Base-by-base conservation (phyloP, 2,888 invertebrate genomes). In the Ditula angustiorana region DNA sequence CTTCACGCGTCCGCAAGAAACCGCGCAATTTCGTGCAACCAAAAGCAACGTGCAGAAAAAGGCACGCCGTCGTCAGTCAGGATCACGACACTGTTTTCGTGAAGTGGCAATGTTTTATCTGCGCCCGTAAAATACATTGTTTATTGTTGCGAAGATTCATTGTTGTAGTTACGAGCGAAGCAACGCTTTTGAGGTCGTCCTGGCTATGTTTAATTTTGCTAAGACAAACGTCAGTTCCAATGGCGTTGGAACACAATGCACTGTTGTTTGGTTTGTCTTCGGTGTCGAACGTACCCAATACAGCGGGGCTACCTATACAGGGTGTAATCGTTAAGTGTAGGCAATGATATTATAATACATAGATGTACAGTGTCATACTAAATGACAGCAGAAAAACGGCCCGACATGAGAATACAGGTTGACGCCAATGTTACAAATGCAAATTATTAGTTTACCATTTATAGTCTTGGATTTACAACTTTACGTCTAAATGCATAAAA, bases 131-230 rank as follows among this genome's bases (percentile, higher is more conserved):
- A 74, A 70, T 66, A 67, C 66, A 63, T 67, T 74, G 74, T 75
- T 74, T 75, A 72, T 74, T 74, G 69, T 71, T 72, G 28, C 61
- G 61, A 57, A 26, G 67, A 61, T 70, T 71, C 70, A 69, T 47
- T 68, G 61, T 63, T 46, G 66, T 61, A 68, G 70, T 75, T 75
- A 75, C 71, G 73, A 71, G 35, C 67, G 66, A 57, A 49, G 56
- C 64, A 67, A 61, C 71, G 63, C 69, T 71, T 67, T 69, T 71
- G 69, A 62, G 73, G 72, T 69, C 73, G 70, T 67, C 60, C 13
- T 41, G 24, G 33, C 56, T 59, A 61, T 57, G 62, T 73, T 76
- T 72, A 74, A 76, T 73, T 76, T 74, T 74, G 71, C 72, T 73
- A 23, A 16, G 30, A 21, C 28, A 5, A 35, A 52, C 23, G 37